A percentile compares a stretch with the other conserved stretches of the same genome.
Conservation (phyloP, 2,797 vertebrate species). For the Acanthurus lineatus region DNA sequence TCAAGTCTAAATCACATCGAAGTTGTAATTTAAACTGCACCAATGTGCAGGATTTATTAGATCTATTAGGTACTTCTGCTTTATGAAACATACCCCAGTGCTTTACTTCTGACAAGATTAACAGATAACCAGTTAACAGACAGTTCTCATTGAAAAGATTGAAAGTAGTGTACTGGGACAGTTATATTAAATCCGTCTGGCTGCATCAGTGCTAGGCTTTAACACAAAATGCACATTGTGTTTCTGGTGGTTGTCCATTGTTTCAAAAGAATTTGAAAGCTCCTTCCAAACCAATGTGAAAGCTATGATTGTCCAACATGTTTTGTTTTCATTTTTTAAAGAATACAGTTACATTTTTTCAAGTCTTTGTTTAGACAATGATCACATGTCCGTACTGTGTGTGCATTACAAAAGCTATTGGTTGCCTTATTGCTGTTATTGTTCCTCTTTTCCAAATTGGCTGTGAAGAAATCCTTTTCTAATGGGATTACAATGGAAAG, state of each 20-base stretch:
- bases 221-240: neutral
- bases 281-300: neutral
- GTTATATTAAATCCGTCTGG: neutral
- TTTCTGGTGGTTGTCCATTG: neutral
- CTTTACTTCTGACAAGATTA: neutral
- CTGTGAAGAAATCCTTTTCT: neutral
- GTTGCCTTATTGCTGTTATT: neutral
- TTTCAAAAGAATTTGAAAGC: neutral
- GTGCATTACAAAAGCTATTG: neutral
- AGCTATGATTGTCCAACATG: neutral
- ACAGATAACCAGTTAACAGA: neutral
- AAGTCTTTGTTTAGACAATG: neutral
- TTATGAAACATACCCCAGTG: neutral
- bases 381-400: neutral
- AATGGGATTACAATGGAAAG: neutral
- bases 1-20: slow-evolving; percentile 2
- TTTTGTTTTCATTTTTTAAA: neutral
- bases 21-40: neutral
- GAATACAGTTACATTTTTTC: neutral
- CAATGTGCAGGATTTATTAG: neutral
- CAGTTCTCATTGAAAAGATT: neutral
- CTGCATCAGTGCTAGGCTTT: neutral
- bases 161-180: neutral
- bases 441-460: neutral
- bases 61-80: neutral